Evolutionary conservation across 2,888 invertebrate genomes (phyloP).

Genomic region (Strigamia maritima): DNA sequence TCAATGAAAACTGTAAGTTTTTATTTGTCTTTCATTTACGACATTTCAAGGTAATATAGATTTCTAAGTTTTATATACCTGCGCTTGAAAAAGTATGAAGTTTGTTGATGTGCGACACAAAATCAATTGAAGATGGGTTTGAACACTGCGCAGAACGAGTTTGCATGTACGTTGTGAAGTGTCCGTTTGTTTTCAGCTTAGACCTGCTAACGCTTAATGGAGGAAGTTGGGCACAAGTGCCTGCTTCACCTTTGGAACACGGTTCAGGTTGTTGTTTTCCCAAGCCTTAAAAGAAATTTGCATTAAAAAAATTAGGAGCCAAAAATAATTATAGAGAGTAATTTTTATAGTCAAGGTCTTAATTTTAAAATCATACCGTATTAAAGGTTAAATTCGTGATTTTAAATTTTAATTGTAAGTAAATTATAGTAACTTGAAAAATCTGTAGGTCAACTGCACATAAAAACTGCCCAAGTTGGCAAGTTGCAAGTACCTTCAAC

Average conservation of each 20-base stretch:
- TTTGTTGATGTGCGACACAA: not conserved
- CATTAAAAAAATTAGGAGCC: not conserved
- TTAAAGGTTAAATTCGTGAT: slow-evolving; percentile 2
- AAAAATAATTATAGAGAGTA: slow-evolving; percentile 8
- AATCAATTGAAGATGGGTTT: not conserved
- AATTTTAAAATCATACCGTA: not conserved
- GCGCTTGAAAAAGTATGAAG: not conserved
- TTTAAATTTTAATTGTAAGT: not conserved
- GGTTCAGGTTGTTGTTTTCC: slow-evolving; percentile 1
- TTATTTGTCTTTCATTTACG: not conserved
- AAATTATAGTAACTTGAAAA: not conserved
- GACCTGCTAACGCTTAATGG: slow-evolving; percentile 45
- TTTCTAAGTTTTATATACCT: not conserved
- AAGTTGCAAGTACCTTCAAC: not conserved
- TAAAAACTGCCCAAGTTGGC: not conserved
- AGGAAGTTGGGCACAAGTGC: not conserved
- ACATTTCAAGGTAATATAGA: not conserved
- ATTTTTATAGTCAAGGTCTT: slow-evolving; percentile 19
- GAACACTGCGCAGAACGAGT: slow-evolving; percentile 51
- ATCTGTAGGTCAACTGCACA: not conserved
- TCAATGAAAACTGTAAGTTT: not conserved
- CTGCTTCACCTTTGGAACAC: not conserved
- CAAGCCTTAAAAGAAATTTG: not conserved
- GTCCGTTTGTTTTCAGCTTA: slow-evolving; percentile 66
- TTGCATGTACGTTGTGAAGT: slow-evolving; percentile 66